Conservation (phyloP, 2,888 invertebrate species). For the Ischnura elegans region DNA sequence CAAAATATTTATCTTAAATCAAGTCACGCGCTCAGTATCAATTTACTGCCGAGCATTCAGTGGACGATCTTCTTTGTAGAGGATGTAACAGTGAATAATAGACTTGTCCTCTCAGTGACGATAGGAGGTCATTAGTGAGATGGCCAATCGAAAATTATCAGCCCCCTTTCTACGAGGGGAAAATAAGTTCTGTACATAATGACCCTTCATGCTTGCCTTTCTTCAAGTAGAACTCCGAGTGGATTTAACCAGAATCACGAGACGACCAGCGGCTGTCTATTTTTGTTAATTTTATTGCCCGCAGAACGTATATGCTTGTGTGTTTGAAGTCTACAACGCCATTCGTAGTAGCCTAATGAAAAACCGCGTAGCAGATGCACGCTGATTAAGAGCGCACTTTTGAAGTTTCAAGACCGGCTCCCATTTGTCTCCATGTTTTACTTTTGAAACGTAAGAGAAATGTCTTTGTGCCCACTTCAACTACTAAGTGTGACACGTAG, state of each 20-base stretch:
- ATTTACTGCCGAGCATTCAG: background rate
- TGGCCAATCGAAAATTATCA: background rate
- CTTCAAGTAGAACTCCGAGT: background rate
- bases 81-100: background rate
- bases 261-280: background rate
- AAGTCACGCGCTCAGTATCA: background rate
- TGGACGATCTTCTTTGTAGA: background rate
- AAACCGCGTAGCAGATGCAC: background rate
- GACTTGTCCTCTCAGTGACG: background rate
- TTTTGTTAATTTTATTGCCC: background rate
- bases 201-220: background rate
- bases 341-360: background rate
- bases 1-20: background rate
- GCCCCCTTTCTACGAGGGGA: background rate
- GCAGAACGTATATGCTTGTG: background rate
- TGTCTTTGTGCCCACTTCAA: background rate
- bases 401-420: background rate
- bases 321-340: background rate
- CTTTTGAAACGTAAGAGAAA: background rate
- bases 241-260: background rate
- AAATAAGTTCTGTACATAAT: background rate
- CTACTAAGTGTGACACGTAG: background rate
- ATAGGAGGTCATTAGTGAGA: background rate
- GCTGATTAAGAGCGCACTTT: background rate
- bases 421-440: background rate